Evolutionary conservation across 2,888 invertebrate species (phyloP).

Genomic region (Parnassius orleans): DNA sequence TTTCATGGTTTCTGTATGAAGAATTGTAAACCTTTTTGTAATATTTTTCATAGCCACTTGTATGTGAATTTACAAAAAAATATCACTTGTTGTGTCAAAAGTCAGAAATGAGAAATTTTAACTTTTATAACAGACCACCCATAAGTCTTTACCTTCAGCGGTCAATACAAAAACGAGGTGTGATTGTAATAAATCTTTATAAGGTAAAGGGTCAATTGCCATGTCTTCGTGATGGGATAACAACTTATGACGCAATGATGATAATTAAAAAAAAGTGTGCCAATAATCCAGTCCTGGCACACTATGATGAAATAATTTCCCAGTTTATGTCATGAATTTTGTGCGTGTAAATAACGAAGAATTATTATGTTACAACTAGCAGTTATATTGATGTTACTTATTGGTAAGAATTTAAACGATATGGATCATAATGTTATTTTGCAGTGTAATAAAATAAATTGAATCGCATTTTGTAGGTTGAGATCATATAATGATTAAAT

Average conservation of each 20-base stretch:
- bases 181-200: conserved; percentile 45
- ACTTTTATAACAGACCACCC: conserved; percentile 1
- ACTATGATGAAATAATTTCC: conserved; percentile 29
- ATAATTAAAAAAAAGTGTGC: conserved; percentile 55
- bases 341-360: not conserved
- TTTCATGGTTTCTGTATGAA: too few relatives aligned
- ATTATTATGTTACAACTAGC: conserved; percentile 1
- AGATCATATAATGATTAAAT: too few relatives aligned
- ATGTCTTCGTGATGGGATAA: conserved; percentile 38
- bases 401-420: conserved; percentile 16
- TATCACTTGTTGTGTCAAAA: too few relatives aligned
- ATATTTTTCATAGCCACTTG: too few relatives aligned
- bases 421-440: conserved; percentile 13
- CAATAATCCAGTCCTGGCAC: conserved; percentile 48
- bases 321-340: not conserved
- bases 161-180: conserved; percentile 23
- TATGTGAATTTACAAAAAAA: too few relatives aligned
- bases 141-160: conserved; percentile 1
- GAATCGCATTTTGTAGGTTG: conserved; percentile 11
- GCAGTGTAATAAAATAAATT: conserved; percentile 16
- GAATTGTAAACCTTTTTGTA: too few relatives aligned
- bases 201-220: conserved; percentile 55
- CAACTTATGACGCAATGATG: conserved; percentile 45
- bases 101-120: not conserved
- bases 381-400: conserved; percentile 12